phyloP scores from a whole-genome alignment of 2,888 invertebrate species.

The Phanerotoma sp. region DNA sequence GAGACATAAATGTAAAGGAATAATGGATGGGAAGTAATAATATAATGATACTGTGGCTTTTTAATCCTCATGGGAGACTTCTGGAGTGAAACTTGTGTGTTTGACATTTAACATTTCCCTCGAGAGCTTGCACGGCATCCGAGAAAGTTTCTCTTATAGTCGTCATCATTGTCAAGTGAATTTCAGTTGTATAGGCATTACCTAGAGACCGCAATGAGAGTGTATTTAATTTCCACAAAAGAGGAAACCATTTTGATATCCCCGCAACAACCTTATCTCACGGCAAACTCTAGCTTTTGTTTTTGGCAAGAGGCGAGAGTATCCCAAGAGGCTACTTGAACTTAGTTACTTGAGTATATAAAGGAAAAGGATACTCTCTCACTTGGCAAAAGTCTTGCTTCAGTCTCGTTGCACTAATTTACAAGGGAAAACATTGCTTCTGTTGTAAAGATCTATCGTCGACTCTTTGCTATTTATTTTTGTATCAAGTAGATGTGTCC shows the following conservation, averaged over 20 bases:
- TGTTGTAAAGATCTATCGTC: slow-evolving; percentile 46
- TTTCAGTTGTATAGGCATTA: slow-evolving; percentile 5
- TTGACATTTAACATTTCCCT: slow-evolving; percentile 56
- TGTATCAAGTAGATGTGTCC: slow-evolving; percentile 55
- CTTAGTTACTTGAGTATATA: background rate
- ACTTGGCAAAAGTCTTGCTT: slow-evolving; percentile 15
- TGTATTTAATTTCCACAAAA: background rate
- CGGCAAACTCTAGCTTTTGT: background rate
- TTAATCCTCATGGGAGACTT: slow-evolving; percentile 42
- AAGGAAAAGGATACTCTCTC: background rate
- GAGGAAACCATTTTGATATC: background rate
- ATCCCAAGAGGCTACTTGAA: background rate
- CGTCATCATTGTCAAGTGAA: slow-evolving; percentile 1
- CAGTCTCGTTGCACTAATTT: slow-evolving; percentile 41
- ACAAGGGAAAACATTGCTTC: slow-evolving; percentile 33
- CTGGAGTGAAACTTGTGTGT: slow-evolving; percentile 42
- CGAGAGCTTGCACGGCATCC: slow-evolving; percentile 34
- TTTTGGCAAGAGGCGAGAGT: no score
- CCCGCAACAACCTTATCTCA: background rate
- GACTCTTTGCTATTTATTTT: slow-evolving; percentile 53
- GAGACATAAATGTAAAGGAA: slow-evolving; percentile 34
- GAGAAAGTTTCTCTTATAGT: slow-evolving; percentile 1
- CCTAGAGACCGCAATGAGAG: background rate
- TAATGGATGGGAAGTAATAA: slow-evolving; percentile 47
- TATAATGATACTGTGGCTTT: slow-evolving; percentile 52